Base-by-base conservation (phyloP, 2,113 vertebrate genomes). In the Plotosus lineatus region DNA sequence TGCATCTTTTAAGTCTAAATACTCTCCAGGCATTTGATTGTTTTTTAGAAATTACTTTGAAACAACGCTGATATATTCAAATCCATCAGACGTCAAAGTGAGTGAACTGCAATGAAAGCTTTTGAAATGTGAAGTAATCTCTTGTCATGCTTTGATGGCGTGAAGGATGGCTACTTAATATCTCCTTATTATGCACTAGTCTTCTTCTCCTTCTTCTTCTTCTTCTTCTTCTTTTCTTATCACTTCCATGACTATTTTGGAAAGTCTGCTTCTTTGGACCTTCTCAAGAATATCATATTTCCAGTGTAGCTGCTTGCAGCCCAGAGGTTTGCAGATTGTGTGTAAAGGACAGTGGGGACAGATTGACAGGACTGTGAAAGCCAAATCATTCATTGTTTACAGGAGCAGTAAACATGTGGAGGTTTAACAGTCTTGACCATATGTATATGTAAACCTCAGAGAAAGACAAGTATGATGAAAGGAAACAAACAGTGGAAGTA, bases 61-160 rank as follows among this genome's bases (percentile, higher is more conserved):
- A 76, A 77, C 21, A 77, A 77, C 28, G 69, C 42, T 56, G 80
- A 82, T 76, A 58, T 69, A 58, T 77, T 82, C 38, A 77, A 82
- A 74, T 77, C 69, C 73, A 82, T 82, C 80, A 76, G 80, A 82
- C 55, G 28, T 69, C 61, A 10, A 77, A 68, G 51, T 66, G 38
- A 69, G 28, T 55, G 40, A 82, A 82, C 40, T 42, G 26, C 26
- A 76, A 82, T 82, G 56, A 82, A 82, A 68, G 80, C 48, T 68
- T 76, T 82, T 76, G 51, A 77, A 82, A 76, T 76, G 50, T 82
- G 48, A 53, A 82, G 80, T 76, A 82, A 82, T 73, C 73, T 38
- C 80, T 82, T 76, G 80, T 55, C 56, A 76, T 55, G 51, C 80
- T 82, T 82, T 82, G 80, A 77, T 69, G 51, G 61, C 69, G 73